Base-by-base conservation (phyloP, 2,113 vertebrate genomes). In the Tringa solitaria region DNA sequence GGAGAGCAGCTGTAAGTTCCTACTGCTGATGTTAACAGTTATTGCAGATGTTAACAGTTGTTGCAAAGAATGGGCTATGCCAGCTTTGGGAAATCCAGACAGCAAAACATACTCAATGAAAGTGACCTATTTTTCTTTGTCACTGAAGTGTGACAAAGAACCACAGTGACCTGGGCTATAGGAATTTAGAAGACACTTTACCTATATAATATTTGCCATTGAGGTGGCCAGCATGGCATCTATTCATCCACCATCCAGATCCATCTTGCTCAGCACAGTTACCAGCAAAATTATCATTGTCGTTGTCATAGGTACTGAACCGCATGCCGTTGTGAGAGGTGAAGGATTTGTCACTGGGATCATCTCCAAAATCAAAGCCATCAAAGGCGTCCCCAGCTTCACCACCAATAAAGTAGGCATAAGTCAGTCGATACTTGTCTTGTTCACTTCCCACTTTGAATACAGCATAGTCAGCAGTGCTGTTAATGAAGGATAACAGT, bases 231-330 rank as follows among this genome's bases (percentile, higher is more conserved):
- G 99, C 99, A 5, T 99, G 99, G 46, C 99, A 99, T 50, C 98
- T 98, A 69, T 99, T 99, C 99, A 99, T 99, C 99, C 99, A 99
- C 99, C 99, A 99, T 14, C 99, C 99, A 16, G 99, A 99, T 41
- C 99, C 98, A 7, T 99, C 99, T 96, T 99, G 98, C 57, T 96
- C 85, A 32, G 99, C 99, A 88, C 99, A 99, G 98, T 99, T 99
- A 59, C 98, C 98, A 0, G 97, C 87, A 15, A 93, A 99, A 20
- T 97, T 99, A 93, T 99, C 99, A 4, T 99, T 99, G 97, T 99
- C 99, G 1, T 68, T 98, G 96, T 99, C 99, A 7, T 53, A 37
- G 46, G 99, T 99, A 48, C 99, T 99, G 97, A 99, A 99, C 96
- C 96, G 98, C 98, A 99, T 99, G 97, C 99, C 99, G 6, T 99